Percentiles rank a stretch among this genome's conserved stretches.
These are phyloP conservation scores for Orthonyx spaldingii DNA, from an alignment of 2,113 vertebrate species.

Conservation along the genomic window DNA sequence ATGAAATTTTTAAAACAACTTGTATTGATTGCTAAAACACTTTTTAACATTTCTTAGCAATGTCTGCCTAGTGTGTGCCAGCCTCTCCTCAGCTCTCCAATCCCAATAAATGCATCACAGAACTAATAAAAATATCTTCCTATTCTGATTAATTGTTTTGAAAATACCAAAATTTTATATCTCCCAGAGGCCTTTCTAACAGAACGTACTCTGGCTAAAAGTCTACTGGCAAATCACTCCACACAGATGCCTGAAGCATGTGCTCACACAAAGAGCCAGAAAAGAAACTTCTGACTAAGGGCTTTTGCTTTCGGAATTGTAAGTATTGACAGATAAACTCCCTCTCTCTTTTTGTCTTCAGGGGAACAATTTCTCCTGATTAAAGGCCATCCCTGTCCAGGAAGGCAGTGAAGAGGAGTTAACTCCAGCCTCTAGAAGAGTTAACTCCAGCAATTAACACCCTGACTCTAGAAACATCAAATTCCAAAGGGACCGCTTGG, in stretches of 20 bases:
- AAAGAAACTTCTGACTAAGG: not conserved
- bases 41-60: not conserved
- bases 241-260: not conserved
- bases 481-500: not conserved
- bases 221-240: not conserved
- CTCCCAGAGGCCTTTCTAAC: not conserved
- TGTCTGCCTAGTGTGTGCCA: not conserved
- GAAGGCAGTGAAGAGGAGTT: too few species aligned
- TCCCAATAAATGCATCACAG: not conserved
- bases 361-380: not conserved
- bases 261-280: not conserved
- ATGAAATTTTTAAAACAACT: not conserved
- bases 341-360: not conserved
- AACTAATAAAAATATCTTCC: not conserved
- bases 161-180: not conserved
- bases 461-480: fast-evolving
- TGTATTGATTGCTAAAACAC: not conserved
- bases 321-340: not conserved
- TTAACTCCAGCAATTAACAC: not conserved
- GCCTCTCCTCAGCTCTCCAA: not conserved
- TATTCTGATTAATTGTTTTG: not conserved
- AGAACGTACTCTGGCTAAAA: not conserved
- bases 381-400: not conserved
- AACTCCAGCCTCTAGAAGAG: not conserved
- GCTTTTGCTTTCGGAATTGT: not conserved